Conservation (phyloP, 2,113 vertebrate species). For the Bungarus multicinctus region DNA sequence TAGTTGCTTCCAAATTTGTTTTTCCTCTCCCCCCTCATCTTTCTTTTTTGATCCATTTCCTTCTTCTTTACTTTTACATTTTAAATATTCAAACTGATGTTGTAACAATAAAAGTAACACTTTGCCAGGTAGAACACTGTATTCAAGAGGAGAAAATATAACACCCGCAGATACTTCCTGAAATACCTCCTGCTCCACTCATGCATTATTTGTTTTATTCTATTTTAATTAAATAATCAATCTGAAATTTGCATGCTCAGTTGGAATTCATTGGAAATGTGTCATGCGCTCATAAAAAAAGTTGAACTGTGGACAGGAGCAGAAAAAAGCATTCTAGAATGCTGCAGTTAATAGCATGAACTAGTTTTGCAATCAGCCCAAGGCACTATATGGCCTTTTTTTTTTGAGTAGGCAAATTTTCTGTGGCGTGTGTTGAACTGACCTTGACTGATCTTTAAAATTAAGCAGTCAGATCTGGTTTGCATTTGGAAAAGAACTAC, state of each 20-base stretch:
- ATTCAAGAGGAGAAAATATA: neutral
- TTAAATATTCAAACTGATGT: neutral
- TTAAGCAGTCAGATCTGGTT: neutral
- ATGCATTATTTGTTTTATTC: neutral
- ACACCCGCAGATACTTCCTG: neutral
- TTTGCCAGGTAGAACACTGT: neutral
- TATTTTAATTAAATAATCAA: neutral
- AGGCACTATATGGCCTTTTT: neutral
- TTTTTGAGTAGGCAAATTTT: neutral
- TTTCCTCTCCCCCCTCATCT: neutral
- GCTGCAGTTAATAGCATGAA: neutral
- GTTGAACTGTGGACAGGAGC: neutral
- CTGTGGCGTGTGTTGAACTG: neutral
- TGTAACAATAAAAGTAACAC: neutral
- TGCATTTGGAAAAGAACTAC: neutral
- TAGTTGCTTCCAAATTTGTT: neutral
- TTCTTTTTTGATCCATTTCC: neutral
- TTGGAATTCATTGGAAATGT: neutral
- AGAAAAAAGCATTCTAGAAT: neutral
- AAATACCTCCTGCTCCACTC: neutral
- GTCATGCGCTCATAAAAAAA: neutral
- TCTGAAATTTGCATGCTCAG: neutral
- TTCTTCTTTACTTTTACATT: neutral
- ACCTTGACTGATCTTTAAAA: neutral
- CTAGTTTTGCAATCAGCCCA: neutral